Percentiles rank a stretch among this genome's conserved stretches.
Conservation (phyloP, 2,888 invertebrate genomes). For the Bellardia pandia region DNA sequence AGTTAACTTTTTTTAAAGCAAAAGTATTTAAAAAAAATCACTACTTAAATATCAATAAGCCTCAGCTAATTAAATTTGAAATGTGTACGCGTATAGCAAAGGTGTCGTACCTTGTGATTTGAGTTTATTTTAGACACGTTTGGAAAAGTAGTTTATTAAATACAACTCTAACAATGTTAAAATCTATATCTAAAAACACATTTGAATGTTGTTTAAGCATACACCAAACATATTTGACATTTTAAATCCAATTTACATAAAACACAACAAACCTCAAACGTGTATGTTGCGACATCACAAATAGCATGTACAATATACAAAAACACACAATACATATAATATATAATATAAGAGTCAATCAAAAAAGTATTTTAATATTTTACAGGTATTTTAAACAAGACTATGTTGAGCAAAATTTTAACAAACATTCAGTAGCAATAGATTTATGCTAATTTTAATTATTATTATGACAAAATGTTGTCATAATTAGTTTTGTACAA, state of each 20-base stretch:
- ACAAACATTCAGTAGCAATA: too few relatives aligned
- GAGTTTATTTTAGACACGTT: background rate
- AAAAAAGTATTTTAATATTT: too few relatives aligned
- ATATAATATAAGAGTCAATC: background rate
- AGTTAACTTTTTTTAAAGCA: background rate
- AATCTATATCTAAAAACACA: background rate
- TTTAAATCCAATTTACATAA: conserved; percentile 57
- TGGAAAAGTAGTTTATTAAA: too few relatives aligned
- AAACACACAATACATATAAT: background rate
- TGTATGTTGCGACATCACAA: background rate
- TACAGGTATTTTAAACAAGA: too few relatives aligned
- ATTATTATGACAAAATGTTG: too few relatives aligned
- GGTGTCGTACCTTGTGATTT: background rate
- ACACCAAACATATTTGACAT: conserved; percentile 27
- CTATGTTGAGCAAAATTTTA: too few relatives aligned
- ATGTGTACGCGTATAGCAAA: background rate
- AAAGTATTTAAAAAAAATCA: background rate
- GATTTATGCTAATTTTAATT: too few relatives aligned
- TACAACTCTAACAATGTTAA: background rate
- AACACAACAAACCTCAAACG: conserved; percentile 5
- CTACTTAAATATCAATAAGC: too few relatives aligned
- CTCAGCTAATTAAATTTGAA: background rate
- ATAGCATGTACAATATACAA: background rate
- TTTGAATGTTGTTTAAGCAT: background rate
- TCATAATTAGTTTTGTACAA: too few relatives aligned